These are phyloP conservation scores for Andrena flavipes DNA, from an alignment of 2,888 invertebrate genomes.

Conservation along the genomic window DNA sequence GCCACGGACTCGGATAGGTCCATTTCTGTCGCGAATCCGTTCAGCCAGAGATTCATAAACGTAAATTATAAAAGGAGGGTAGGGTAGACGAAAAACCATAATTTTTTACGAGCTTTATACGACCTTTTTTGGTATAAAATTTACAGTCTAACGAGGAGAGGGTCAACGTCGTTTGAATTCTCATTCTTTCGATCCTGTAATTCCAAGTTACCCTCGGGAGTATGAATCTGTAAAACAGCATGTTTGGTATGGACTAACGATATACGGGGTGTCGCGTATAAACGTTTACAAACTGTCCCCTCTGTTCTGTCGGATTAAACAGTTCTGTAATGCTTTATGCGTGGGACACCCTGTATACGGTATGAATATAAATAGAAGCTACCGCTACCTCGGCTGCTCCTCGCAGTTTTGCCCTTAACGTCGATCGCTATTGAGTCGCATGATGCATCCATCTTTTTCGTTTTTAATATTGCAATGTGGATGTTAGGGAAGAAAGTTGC, in stretches of 20 bases:
- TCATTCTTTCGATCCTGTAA: slow-evolving; percentile 6
- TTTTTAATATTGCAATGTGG: not conserved
- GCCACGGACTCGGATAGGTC: not conserved
- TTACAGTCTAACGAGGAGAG: slow-evolving; percentile 13
- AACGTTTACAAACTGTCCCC: not conserved
- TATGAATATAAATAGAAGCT: slow-evolving; percentile 38
- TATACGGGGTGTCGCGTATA: not conserved
- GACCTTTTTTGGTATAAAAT: slow-evolving; percentile 27
- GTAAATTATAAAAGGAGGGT: not conserved
- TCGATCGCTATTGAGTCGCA: slow-evolving; percentile 18
- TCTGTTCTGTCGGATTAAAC: not conserved
- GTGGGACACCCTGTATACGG: slow-evolving; percentile 1
- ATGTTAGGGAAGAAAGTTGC: not conserved
- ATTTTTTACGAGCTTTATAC: not conserved
- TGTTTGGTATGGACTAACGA: slow-evolving; percentile 2
- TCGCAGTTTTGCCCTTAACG: slow-evolving; percentile 38
- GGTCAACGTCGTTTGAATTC: not conserved
- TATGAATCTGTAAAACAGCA: slow-evolving; percentile 52
- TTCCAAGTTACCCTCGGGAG: slow-evolving; percentile 28
- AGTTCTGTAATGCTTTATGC: not conserved
- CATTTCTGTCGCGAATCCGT: not conserved
- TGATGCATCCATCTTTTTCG: slow-evolving; percentile 27
- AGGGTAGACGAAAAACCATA: not conserved
- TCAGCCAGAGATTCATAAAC: not conserved
- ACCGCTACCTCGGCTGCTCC: slow-evolving; percentile 35